Conservation (phyloP, 2,797 vertebrate genomes). For the Myripristis murdjan region DNA sequence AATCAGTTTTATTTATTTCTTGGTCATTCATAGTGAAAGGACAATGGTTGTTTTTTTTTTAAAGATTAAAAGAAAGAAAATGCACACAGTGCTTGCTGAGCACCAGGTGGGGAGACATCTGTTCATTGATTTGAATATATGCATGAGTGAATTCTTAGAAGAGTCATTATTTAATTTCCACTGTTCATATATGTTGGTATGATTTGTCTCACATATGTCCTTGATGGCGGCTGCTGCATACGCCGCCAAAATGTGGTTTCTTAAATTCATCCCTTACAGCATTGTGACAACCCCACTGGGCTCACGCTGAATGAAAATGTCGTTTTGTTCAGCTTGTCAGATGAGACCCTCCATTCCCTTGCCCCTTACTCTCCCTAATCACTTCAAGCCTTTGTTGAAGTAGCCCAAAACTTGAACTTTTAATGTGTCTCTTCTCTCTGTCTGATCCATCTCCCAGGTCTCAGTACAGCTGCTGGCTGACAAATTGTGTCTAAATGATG, state of each 20-base stretch:
- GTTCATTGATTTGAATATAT: slow-evolving; percentile 51
- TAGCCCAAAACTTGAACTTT: slow-evolving; percentile 68
- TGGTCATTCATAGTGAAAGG: not conserved
- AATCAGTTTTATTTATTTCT: not conserved
- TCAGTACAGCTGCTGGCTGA: slow-evolving; percentile 74
- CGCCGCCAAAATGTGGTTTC: slow-evolving; percentile 12
- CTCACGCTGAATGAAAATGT: slow-evolving; percentile 19
- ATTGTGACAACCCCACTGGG: not conserved
- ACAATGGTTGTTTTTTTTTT: slow-evolving; percentile 9
- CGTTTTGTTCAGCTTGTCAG: slow-evolving; percentile 44
- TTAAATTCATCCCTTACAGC: not conserved
- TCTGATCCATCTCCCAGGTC: slow-evolving; percentile 52
- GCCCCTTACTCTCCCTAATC: slow-evolving; percentile 37
- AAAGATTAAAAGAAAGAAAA: slow-evolving; percentile 1
- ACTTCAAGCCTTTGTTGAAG: slow-evolving; percentile 52
- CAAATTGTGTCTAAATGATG: slow-evolving; percentile 81
- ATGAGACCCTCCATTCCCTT: slow-evolving; percentile 11
- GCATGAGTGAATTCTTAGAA: slow-evolving; percentile 52
- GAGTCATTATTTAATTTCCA: slow-evolving; percentile 50
- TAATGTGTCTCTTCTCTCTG: slow-evolving; percentile 50
- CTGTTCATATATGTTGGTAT: slow-evolving; percentile 34
- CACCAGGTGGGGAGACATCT: slow-evolving; percentile 71
- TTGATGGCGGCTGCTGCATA: not conserved
- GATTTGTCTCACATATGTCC: slow-evolving; percentile 46
- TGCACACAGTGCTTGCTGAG: not conserved